Conservation (phyloP, 2,888 invertebrate species). For the Aleiodes alternator region DNA sequence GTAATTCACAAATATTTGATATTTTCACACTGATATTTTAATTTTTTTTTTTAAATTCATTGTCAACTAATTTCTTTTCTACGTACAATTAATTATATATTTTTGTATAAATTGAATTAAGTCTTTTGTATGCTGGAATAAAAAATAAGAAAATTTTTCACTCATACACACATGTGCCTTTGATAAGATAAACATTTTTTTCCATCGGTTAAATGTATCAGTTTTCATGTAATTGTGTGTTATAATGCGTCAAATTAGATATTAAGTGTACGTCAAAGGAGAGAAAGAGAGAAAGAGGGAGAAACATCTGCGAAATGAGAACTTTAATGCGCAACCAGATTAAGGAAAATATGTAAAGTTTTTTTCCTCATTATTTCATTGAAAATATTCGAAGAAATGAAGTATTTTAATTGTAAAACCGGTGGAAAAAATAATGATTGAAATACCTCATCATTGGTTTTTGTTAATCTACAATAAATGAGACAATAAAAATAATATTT, state of each 20-base stretch:
- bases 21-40: neutral
- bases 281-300: neutral
- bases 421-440: slow-evolving; percentile 4
- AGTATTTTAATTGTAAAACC: slow-evolving; percentile 2
- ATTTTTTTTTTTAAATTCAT: neutral
- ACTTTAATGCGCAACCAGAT: too few relatives aligned
- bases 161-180: slow-evolving; percentile 10
- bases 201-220: slow-evolving; percentile 7
- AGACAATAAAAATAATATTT: slow-evolving; percentile 12
- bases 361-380: too few relatives aligned
- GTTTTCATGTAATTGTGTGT: neutral
- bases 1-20: too few relatives aligned
- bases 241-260: too few relatives aligned
- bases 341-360: too few relatives aligned
- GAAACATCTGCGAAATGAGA: too few relatives aligned
- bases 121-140: too few relatives aligned
- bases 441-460: slow-evolving; percentile 25
- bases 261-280: neutral
- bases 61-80: neutral
- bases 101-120: slow-evolving; percentile 23
- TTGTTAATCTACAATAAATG: slow-evolving; percentile 8
- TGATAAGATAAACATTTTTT: slow-evolving; percentile 8
- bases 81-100: neutral
- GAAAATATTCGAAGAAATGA: too few relatives aligned
- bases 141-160: neutral